Evolutionary conservation across 2,797 vertebrate species (phyloP), one percentile per base, ranked within the genome.

Genomic region (Avahi laniger): DNA sequence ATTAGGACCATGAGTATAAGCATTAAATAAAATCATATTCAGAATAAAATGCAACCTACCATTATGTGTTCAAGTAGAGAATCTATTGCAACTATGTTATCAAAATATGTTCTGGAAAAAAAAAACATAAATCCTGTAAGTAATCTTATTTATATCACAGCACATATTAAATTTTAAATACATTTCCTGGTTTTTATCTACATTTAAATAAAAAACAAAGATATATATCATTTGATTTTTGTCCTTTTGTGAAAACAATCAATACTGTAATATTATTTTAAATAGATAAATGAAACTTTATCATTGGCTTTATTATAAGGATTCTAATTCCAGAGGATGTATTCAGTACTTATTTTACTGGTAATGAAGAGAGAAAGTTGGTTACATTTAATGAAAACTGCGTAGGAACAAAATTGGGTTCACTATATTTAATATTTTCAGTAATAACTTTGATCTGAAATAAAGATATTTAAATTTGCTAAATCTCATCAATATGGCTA

Each of bases 31-130:
- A 69, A 38, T 57, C 11, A n/a, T 46, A 46, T 76, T 50, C 10
- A 54, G 69, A 26, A 88, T 35, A 57, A 94, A 84, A 97, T 11
- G 73, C 52, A 89, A 97, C 99, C 99, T 99, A 99, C 99, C 99
- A 99, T 99, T 98, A 99, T 99, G 99, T 99, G 99, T 99, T 99
- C 99, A 99, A 99, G 99, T 99, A 99, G 99, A 99, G 99, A 99
- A 99, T 99, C 99, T 99, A 99, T 99, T 99, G 99, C 99, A 98
- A 99, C 99, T 99, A 99, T 99, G 98, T 99, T 99, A 99, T 99
- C 99, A 99, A 99, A 99, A 98, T 99, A 99, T 0, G 99, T 99
- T 99, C 99, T 99, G 99, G 97, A 97, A 97, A 75, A 89, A 89
- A 99, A 70, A 97, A 98, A 98, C 14, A 93, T 9, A 78, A 91